These are phyloP conservation scores for Saxicola maurus DNA, from an alignment of 2,797 vertebrate genomes.

Conservation along the genomic window DNA sequence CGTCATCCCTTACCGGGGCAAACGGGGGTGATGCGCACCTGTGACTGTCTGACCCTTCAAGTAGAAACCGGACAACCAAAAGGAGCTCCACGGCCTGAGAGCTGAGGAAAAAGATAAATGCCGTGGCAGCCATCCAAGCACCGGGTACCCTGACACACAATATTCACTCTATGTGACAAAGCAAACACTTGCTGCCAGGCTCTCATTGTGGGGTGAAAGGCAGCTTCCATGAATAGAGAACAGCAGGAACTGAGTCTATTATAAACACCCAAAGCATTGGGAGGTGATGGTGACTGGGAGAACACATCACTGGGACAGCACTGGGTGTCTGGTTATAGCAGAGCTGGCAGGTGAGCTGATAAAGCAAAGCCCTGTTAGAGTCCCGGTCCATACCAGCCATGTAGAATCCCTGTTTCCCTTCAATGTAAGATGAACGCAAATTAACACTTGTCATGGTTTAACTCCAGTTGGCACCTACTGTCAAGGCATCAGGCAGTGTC, in stretches of 20 bases:
- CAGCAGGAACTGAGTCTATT: accelerated
- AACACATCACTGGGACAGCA: accelerated
- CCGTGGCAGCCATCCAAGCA: neutral
- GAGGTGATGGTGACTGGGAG: neutral
- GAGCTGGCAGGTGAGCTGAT: neutral
- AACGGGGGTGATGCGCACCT: neutral
- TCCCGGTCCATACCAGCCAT: accelerated
- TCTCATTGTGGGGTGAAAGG: neutral
- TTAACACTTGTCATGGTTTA: neutral
- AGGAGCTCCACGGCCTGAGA: accelerated
- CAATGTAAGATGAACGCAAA: accelerated
- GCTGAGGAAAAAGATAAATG: neutral
- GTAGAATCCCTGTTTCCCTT: neutral
- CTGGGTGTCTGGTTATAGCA: accelerated
- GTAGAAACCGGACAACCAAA: accelerated
- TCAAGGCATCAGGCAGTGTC: neutral
- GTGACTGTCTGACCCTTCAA: accelerated
- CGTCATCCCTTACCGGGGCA: neutral
- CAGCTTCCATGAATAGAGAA: neutral
- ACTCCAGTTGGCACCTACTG: neutral
- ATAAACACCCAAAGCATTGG: neutral
- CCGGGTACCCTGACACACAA: neutral
- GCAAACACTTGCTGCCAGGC: neutral
- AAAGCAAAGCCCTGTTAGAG: neutral
- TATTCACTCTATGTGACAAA: neutral